Conservation (phyloP, 2,113 vertebrate genomes). For the Fulica atra region DNA sequence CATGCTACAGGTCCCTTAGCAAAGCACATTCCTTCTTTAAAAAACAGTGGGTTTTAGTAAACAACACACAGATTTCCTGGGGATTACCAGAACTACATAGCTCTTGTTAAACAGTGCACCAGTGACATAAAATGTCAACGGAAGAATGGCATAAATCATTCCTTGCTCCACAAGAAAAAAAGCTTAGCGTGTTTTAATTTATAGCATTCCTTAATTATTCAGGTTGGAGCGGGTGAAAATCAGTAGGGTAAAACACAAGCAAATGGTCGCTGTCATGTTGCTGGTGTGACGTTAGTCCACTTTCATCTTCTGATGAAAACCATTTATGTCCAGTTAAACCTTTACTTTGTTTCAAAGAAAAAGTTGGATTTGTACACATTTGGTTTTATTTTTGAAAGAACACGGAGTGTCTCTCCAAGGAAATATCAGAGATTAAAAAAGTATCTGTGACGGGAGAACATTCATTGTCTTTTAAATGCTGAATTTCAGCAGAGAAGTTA, state of each 20-base stretch:
- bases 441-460: not conserved
- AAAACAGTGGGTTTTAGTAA: not conserved
- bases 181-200: not conserved
- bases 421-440: not conserved
- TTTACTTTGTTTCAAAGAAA: not conserved
- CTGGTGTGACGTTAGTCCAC: not conserved
- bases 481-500: not conserved
- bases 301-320: not conserved
- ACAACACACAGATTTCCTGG: not conserved
- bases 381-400: not conserved
- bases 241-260: not conserved
- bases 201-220: not conserved
- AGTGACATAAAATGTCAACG: not conserved
- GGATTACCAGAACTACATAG: constrained; percentile 20
- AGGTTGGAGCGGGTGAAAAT: not conserved
- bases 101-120: not conserved
- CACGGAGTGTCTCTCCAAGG: not conserved
- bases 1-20: not conserved
- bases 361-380: not conserved
- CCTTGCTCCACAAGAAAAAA: not conserved
- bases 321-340: not conserved
- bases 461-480: not conserved
- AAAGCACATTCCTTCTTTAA: not conserved
- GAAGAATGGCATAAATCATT: not conserved
- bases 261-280: not conserved